A percentile compares a stretch with the other conserved stretches of the same genome.
phyloP scores from a whole-genome alignment of 2,113 vertebrate genomes.

The Saccopteryx bilineata region DNA sequence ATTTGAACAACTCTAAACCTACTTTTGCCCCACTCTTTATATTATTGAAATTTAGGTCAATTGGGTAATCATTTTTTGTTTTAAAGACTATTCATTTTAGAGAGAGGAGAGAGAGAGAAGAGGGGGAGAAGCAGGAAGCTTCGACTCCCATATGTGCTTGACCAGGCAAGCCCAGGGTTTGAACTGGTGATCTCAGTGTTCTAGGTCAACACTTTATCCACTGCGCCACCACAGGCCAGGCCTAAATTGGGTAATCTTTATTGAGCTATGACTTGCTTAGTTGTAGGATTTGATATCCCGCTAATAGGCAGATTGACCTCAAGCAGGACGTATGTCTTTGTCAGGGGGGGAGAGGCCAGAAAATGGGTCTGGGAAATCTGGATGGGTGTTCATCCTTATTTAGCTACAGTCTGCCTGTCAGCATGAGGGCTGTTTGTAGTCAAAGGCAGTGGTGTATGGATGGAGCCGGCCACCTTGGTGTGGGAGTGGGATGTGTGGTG shows the following conservation, averaged over 20 bases:
- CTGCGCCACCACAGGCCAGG: too few relatives aligned
- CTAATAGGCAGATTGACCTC: not conserved
- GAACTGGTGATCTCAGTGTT: too few relatives aligned
- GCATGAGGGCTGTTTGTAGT: not conserved
- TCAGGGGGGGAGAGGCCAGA: not conserved
- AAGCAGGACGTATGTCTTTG: slow-evolving; percentile 8
- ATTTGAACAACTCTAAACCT: too few relatives aligned
- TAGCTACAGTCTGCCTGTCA: not conserved
- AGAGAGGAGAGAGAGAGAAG: too few relatives aligned
- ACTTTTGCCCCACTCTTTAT: too few relatives aligned
- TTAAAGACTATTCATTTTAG: too few relatives aligned
- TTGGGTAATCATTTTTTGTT: too few relatives aligned
- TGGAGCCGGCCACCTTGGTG: not conserved
- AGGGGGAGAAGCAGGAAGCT: too few relatives aligned
- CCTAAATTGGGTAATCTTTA: not conserved
- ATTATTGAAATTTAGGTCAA: too few relatives aligned
- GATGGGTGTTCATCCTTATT: not conserved
- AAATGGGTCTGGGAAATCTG: not conserved
- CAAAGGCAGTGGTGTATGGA: not conserved
- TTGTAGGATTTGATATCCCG: not conserved
- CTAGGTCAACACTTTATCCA: too few relatives aligned
- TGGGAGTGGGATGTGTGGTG: not conserved
- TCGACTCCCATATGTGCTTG: too few relatives aligned
- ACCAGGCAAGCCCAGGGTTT: too few relatives aligned
- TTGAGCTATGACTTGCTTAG: not conserved